Conservation (phyloP, 2,797 vertebrate species). For the Apogon talboti region DNA sequence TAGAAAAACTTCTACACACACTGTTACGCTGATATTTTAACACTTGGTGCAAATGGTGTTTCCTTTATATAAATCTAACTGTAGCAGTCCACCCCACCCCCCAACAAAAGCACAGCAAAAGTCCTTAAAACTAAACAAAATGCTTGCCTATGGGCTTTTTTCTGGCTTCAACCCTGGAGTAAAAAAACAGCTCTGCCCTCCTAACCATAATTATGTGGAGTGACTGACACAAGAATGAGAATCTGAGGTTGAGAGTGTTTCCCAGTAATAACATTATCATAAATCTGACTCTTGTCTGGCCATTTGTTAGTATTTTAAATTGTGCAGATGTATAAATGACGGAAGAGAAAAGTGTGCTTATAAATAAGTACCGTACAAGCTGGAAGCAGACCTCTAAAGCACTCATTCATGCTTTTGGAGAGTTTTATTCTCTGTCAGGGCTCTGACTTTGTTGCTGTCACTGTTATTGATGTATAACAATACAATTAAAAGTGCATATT, state of each 20-base stretch:
- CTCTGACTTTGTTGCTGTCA: not conserved
- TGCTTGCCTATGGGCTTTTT: conserved; percentile 5
- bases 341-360: conserved; percentile 1
- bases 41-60: not conserved
- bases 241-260: conserved; percentile 10
- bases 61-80: not conserved
- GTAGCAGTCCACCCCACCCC: not conserved
- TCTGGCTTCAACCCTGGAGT: conserved; percentile 6
- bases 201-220: conserved; percentile 10
- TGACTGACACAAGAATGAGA: conserved; percentile 12
- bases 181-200: conserved; percentile 16
- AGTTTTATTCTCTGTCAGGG: not conserved
- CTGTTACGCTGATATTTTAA: not conserved
- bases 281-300: not conserved
- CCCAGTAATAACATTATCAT: conserved; percentile 3
- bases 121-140: conserved; percentile 21
- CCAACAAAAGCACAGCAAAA: conserved; percentile 1
- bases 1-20: not conserved
- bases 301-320: conserved; percentile 10
- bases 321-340: not conserved
- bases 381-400: too few species aligned
- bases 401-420: not conserved
- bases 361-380: too few species aligned
- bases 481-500: not conserved
- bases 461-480: not conserved